Evolutionary conservation across 2,888 invertebrate species (phyloP).

Genomic region (Dexiosoma caninum): DNA sequence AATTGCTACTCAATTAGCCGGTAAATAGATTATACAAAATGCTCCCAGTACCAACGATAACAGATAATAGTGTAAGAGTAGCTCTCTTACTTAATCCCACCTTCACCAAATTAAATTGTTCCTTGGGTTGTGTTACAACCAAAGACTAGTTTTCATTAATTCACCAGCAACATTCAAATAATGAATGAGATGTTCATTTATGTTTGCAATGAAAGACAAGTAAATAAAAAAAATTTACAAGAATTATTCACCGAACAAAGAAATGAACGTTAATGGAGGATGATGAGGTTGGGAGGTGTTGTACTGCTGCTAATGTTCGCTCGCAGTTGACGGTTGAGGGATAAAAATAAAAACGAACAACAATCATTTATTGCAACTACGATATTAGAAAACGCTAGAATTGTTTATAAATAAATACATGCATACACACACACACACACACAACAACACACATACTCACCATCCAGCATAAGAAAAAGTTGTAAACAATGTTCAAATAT

Average conservation of each 20-base stretch:
- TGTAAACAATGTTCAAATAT: conserved; percentile 32
- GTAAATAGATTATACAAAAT: too few relatives aligned
- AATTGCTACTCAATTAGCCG: too few relatives aligned
- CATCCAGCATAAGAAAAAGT: neutral
- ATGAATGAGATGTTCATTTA: conserved; percentile 44
- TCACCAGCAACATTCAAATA: conserved; percentile 18
- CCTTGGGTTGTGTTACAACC: conserved; percentile 2
- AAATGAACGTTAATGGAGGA: neutral
- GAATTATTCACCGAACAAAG: conserved; percentile 27
- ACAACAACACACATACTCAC: neutral
- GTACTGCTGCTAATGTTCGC: neutral
- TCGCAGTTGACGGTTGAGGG: neutral
- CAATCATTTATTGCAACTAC: conserved; percentile 1
- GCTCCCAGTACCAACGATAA: too few relatives aligned
- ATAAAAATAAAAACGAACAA: conserved; percentile 14
- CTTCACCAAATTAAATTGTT: neutral
- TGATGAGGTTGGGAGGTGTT: neutral
- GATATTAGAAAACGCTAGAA: conserved; percentile 28
- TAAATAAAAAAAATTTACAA: conserved; percentile 1
- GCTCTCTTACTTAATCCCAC: too few relatives aligned
- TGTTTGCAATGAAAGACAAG: neutral
- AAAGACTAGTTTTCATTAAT: neutral
- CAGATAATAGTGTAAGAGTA: too few relatives aligned
- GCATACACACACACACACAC: neutral
- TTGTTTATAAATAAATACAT: conserved; percentile 10